Base-by-base conservation (phyloP, 2,888 invertebrate species). In the Syritta pipiens region DNA sequence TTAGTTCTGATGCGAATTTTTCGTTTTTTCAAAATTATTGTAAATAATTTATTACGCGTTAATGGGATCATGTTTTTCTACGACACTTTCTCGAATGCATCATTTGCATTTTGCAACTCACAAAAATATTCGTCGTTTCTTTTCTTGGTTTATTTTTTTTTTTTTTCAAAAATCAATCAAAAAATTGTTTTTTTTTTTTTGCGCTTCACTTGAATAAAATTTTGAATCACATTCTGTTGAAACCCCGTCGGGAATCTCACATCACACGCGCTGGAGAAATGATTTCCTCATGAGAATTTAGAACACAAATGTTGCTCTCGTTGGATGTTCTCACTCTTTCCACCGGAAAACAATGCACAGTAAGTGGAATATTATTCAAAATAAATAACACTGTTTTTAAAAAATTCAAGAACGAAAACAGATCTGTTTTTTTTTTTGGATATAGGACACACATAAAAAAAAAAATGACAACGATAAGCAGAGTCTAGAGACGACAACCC, bases 31-130 rank as follows among this genome's bases (percentile, higher is more conserved):
- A 87, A 84, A 83, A 86, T 86, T 67, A 86, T 86, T 84, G 85
- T 85, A 84, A 85, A 83, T 81, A 85, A 84, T 84, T 86, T 85
- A 67, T 84, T 82, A 84, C 83, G 85, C 82, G 81, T 85, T 85
- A 86, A 83, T 84, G 86, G 84, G 85, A 86, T 87, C 88, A 88
- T 88, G 86, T 88, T 84, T 85, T 83, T 83, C 84, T 83, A 82
- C 84, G 84, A 82, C 77, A 82, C 83, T 81, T n/a, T n/a, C n/a
- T 82, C 75, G 84, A 83, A 81, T 82, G 83, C 82, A 84, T 84
- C 82, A 84, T 85, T 83, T 83, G 84, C 76, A 84, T 82, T 82
- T 83, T 83, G 84, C 84, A 83, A 83, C 81, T 82, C 76, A 77
- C 32, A 40, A 60, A 75, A 46, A 46, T 7, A 4, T 28, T 42